Conservation (phyloP, 2,113 vertebrate species). For the Chrysochloris asiatica region DNA sequence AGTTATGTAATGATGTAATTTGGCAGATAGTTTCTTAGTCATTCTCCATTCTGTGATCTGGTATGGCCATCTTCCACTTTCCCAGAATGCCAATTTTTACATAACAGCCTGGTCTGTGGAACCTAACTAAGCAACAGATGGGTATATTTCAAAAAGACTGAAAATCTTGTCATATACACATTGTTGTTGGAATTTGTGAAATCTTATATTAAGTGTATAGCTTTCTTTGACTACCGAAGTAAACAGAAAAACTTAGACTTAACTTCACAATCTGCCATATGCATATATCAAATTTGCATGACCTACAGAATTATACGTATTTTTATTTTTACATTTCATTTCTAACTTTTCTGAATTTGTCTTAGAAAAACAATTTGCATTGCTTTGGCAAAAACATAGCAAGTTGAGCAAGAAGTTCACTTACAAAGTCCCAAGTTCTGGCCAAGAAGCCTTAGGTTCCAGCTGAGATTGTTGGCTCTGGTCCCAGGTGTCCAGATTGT, state of each 20-base stretch:
- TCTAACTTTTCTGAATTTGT: slow-evolving; percentile 3
- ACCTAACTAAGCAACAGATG: not conserved
- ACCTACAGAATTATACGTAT: not conserved
- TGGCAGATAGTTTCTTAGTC: too few species aligned
- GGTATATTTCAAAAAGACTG: not conserved
- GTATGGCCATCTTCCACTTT: not conserved
- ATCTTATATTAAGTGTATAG: not conserved
- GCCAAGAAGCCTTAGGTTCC: not conserved
- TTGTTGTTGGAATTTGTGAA: not conserved
- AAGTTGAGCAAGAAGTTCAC: not conserved
- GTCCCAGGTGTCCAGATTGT: not conserved
- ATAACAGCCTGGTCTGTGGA: too few species aligned
- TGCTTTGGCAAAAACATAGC: not conserved
- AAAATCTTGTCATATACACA: not conserved
- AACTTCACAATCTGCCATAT: not conserved
- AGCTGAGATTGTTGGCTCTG: slow-evolving; percentile 44
- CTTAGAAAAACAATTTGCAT: not conserved
- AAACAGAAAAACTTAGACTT: slow-evolving; percentile 10
- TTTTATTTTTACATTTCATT: slow-evolving; percentile 33
- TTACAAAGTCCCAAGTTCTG: not conserved
- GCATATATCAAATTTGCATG: not conserved
- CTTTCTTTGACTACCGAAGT: not conserved
- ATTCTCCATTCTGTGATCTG: not conserved
- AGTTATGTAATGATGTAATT: not conserved
- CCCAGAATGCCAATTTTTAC: not conserved